Conservation (phyloP, 2,888 invertebrate species). For the Tuberolachnus salignus region DNA sequence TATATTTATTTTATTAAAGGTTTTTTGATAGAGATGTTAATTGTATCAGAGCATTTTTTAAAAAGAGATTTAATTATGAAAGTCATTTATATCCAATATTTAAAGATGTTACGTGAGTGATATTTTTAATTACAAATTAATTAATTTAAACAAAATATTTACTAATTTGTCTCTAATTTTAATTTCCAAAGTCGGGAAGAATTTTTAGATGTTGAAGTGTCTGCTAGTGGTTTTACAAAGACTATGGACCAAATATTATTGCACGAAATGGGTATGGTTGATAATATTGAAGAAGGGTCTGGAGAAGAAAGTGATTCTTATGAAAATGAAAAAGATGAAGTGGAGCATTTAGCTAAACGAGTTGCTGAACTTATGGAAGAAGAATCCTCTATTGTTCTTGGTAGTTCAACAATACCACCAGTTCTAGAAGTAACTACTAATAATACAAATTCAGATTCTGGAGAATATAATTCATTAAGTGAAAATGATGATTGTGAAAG, state of each 20-base stretch:
- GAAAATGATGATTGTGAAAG: constrained; percentile 58
- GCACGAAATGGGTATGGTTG: constrained; percentile 66
- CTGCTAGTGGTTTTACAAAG: constrained; percentile 87
- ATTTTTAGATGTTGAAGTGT: constrained; percentile 84
- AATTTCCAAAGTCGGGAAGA: constrained; percentile 66
- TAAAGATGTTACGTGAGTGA: constrained; percentile 69
- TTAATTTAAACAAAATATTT: constrained; percentile 17
- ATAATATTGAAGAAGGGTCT: constrained; percentile 62
- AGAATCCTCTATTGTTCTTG: constrained; percentile 58
- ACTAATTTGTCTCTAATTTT: constrained; percentile 21
- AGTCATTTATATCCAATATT: constrained; percentile 81
- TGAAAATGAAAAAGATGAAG: constrained; percentile 57
- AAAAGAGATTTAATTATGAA: constrained; percentile 85
- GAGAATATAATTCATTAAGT: constrained; percentile 50
- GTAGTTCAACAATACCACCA: constrained; percentile 30
- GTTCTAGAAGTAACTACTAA: neutral
- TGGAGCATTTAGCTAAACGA: constrained; percentile 59
- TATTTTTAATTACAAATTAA: neutral
- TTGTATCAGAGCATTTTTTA: constrained; percentile 90
- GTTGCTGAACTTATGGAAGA: constrained; percentile 57
- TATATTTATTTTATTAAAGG: constrained; percentile 63
- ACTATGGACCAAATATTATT: constrained; percentile 78
- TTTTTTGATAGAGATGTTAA: constrained; percentile 95
- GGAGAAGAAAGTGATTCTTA: constrained; percentile 61
- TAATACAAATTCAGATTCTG: constrained; percentile 38